A percentile compares a stretch with the other conserved stretches of the same genome.
Evolutionary conservation across 2,113 vertebrate species (phyloP).

Genomic region (Xenopus tropicalis): UCB_Xtro_10.0 CM004447.2:36625501-36626000

Average conservation of each 20-base stretch:
- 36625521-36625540: no score
- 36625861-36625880: conserved; percentile 94
- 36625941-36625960: no score
- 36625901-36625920: neutral
- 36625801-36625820: conserved; percentile 87
- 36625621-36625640: neutral
- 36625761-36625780: conserved; percentile 79
- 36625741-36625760: conserved; percentile 86
- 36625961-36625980: no score
- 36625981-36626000: no score
- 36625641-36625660: neutral
- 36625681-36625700: conserved; percentile 67
- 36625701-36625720: conserved; percentile 61
- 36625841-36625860: conserved; percentile 86
- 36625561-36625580: no score
- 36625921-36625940: no score
- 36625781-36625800: conserved; percentile 91
- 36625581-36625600: no score
- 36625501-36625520: no score
- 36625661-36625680: conserved; percentile 75
- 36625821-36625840: conserved; percentile 90
- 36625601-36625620: no score
- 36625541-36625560: no score
- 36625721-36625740: conserved; percentile 71
- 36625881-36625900: conserved; percentile 96